phyloP scores from a whole-genome alignment of 2,797 vertebrate species.

The Anas bernieri region DNA sequence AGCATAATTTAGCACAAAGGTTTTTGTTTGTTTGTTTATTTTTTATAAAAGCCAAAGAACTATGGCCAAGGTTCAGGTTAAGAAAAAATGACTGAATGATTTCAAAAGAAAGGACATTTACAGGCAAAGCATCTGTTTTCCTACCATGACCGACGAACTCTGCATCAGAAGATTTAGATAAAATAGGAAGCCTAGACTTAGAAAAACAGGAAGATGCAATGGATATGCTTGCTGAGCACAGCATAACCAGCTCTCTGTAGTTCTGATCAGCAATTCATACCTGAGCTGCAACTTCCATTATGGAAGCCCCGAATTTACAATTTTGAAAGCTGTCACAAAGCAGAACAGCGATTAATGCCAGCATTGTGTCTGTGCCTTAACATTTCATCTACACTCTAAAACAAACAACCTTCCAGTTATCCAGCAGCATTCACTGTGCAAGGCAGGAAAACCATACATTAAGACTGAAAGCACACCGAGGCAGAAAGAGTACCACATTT shows the following conservation, averaged over 20 bases:
- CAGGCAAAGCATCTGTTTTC: slow-evolving; percentile 33
- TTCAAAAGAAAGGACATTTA: slow-evolving; percentile 13
- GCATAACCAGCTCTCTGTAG: neutral
- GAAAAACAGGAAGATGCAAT: neutral
- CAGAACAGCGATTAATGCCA: neutral
- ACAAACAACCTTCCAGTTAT: neutral
- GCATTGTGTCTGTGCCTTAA: neutral
- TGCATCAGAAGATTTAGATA: neutral
- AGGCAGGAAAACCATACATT: neutral
- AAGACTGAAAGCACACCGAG: rapidly evolving
- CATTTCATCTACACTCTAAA: neutral
- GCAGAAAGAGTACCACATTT: neutral
- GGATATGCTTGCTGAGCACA: neutral
- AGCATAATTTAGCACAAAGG: neutral
- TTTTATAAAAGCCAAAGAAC: neutral
- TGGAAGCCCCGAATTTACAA: neutral
- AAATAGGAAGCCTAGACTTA: slow-evolving; percentile 26
- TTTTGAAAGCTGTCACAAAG: neutral
- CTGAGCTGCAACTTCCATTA: neutral
- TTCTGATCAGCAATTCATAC: neutral
- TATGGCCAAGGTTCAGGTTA: neutral
- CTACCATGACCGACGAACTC: neutral
- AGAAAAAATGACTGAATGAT: neutral
- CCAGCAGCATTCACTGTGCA: neutral
- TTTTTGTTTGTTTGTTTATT: no score